Conservation (phyloP, 2,113 vertebrate genomes). For the Gracilinanus agilis region DNA sequence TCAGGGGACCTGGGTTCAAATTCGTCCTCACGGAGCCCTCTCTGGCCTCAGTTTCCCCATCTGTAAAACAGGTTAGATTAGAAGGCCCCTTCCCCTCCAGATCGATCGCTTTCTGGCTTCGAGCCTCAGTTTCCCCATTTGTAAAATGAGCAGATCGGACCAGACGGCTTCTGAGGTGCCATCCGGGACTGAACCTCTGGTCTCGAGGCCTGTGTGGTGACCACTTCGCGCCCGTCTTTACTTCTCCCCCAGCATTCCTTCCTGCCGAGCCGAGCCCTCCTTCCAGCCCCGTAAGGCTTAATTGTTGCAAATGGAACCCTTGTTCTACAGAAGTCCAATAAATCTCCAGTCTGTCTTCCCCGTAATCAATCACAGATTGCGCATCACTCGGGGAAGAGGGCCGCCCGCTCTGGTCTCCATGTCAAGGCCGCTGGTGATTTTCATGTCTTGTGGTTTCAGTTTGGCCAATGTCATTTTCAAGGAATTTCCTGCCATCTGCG, state of each 20-base stretch:
- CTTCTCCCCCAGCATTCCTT: slow-evolving; percentile 74
- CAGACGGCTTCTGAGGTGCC: not conserved
- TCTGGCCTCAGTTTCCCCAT: not conserved
- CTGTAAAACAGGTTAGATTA: not conserved
- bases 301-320: slow-evolving; percentile 94
- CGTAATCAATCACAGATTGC: slow-evolving; percentile 90
- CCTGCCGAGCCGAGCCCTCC: slow-evolving; percentile 76
- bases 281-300: slow-evolving; percentile 87
- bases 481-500: slow-evolving; percentile 99
- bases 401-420: slow-evolving; percentile 88
- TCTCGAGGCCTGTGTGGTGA: not conserved
- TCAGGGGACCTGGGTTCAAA: not conserved
- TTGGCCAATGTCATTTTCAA: slow-evolving; percentile 97
- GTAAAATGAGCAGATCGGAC: not conserved
- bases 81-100: not conserved
- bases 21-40: not conserved
- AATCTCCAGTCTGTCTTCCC: slow-evolving; percentile 90
- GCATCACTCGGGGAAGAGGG: slow-evolving; percentile 88
- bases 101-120: too few relatives aligned
- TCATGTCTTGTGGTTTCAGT: slow-evolving; percentile 95
- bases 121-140: not conserved
- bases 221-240: slow-evolving; percentile 66
- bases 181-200: not conserved
- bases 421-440: slow-evolving; percentile 91
- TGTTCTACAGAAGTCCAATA: slow-evolving; percentile 94